Percentiles rank a stretch among this genome's conserved stretches.
These are phyloP conservation scores for Temnothorax unifasciatus DNA, from an alignment of 2,888 invertebrate genomes.

Conservation along the genomic window DNA sequence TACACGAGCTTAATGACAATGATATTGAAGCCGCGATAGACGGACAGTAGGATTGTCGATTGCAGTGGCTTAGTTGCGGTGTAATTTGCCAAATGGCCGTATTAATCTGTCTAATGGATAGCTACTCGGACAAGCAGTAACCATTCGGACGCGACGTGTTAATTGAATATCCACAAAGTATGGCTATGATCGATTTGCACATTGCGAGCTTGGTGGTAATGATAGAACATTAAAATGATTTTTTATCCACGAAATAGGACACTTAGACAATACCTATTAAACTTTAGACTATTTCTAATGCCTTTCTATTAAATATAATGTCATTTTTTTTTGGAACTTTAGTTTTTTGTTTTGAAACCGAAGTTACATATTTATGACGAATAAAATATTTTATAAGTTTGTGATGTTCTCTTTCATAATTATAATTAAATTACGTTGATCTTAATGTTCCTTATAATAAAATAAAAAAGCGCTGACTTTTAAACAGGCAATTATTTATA, in stretches of 20 bases:
- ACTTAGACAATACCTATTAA: not conserved
- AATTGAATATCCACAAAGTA: constrained; percentile 49
- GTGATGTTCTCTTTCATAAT: not conserved
- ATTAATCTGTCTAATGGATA: constrained; percentile 53
- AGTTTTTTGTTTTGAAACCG: not conserved
- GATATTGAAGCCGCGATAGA: constrained; percentile 38
- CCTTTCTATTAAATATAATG: not conserved
- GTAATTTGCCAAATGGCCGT: constrained; percentile 55
- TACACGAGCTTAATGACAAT: constrained; percentile 50
- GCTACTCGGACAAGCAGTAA: constrained; percentile 36
- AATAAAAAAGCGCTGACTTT: not conserved
- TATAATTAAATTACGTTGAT: constrained; percentile 7
- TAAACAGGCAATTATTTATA: not conserved
- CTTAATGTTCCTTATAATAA: not conserved
- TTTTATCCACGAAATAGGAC: not conserved
- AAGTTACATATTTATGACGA: not conserved
- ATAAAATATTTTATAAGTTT: not conserved
- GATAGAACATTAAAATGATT: not conserved
- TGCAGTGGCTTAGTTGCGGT: constrained; percentile 41
- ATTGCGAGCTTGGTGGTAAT: not conserved
- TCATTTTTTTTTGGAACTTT: constrained; percentile 10
- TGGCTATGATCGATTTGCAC: constrained; percentile 22
- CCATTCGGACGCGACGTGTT: constrained; percentile 43
- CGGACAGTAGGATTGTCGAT: constrained; percentile 46
- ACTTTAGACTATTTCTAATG: not conserved